Percentiles rank a stretch among this genome's conserved stretches.
Evolutionary conservation across 30 jellyfish, hydroid and myxozoan genomes (phyloP).

Genomic region (Turritopsis dohrnii): DNA sequence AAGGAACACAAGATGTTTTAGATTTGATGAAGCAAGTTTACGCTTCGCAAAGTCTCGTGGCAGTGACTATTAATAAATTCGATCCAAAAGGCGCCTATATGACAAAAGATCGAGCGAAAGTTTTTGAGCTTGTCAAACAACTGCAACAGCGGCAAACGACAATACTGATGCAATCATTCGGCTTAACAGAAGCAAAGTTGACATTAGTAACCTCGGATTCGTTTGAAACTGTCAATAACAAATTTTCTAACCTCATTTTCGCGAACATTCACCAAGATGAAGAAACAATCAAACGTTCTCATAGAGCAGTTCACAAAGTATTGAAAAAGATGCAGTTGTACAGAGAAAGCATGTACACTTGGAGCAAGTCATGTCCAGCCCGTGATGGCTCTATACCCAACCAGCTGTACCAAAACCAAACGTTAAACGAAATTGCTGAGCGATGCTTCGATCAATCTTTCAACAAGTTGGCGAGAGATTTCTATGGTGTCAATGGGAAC

Average conservation of each 20-base stretch:
- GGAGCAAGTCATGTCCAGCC: not conserved
- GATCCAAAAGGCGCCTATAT: not conserved
- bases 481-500: not conserved
- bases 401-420: not conserved
- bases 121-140: not conserved
- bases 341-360: not conserved
- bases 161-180: not conserved
- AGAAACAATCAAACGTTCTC: not conserved
- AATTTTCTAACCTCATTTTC: not conserved
- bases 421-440: not conserved
- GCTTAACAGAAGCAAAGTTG: not conserved
- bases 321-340: not conserved
- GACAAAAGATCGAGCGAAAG: not conserved
- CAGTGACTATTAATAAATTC: too few relatives aligned
- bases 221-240: not conserved
- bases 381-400: not conserved
- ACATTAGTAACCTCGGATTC: not conserved
- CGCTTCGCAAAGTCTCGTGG: not conserved
- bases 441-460: slow-evolving; percentile 12
- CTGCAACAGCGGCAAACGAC: not conserved
- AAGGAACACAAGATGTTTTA: slow-evolving; percentile 9
- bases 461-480: not conserved
- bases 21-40: not conserved
- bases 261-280: not conserved
- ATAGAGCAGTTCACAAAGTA: not conserved